These are phyloP conservation scores for Lepus oiostolus DNA, from an alignment of 2,797 vertebrate species.

Conservation along the genomic window DNA sequence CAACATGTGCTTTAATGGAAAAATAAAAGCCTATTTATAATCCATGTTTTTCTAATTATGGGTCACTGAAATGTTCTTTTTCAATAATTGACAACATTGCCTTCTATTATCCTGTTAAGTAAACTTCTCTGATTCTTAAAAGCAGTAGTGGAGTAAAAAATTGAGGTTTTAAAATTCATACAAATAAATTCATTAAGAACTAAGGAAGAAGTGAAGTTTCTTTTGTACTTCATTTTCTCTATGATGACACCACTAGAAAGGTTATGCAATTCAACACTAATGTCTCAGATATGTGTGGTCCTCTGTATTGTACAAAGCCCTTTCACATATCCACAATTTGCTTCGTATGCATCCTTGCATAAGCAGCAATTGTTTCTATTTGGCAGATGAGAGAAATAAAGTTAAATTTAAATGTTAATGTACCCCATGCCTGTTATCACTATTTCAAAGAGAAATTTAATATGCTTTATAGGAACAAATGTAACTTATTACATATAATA, in stretches of 20 bases:
- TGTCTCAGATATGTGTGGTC: neutral
- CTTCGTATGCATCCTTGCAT: neutral
- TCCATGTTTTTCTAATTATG: constrained; percentile 49
- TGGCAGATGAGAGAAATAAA: neutral
- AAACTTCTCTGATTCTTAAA: constrained; percentile 31
- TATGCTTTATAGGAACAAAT: neutral
- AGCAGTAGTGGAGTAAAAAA: neutral
- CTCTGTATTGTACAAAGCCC: neutral
- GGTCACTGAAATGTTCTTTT: neutral
- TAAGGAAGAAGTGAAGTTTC: neutral
- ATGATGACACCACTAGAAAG: neutral
- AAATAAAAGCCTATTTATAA: neutral
- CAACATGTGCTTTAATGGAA: constrained; percentile 23
- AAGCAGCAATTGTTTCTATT: neutral
- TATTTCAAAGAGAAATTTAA: neutral
- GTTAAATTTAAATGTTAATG: neutral
- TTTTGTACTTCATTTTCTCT: neutral
- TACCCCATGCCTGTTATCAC: too few species aligned
- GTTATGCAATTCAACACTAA: neutral
- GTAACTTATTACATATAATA: neutral
- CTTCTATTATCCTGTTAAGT: neutral
- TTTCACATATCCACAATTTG: neutral
- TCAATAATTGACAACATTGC: neutral
- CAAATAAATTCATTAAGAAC: constrained; percentile 1
- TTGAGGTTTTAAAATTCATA: neutral